Evolutionary conservation across 2,113 vertebrate species (phyloP), one percentile per base, ranked within the genome.

Genomic region (Chionomys nivalis): DNA sequence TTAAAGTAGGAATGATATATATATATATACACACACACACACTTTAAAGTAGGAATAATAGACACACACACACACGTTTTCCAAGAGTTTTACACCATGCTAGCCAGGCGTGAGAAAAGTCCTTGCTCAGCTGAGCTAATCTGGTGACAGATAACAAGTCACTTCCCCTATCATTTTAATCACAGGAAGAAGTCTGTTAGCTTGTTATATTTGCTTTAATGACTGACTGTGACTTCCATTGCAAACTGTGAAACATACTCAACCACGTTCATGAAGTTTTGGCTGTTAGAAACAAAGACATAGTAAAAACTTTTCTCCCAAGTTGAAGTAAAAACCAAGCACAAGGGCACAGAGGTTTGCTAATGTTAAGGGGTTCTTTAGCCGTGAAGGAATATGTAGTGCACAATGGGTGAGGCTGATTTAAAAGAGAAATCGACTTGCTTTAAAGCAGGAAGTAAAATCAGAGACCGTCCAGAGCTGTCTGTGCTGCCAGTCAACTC

Each of bases 161-260:
- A 94, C 26, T 93, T 93, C 88, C 79, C 93, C 68, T 90, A 75
- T 86, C 72, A 86, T 94, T 79, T 89, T 88, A 94, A 94, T 93
- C 89, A 79, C 66, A 93, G 90, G 91, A 96, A 93, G 76, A 73
- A 94, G 42, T 55, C 52, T 66, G 58, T 96, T 76, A 90, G 83
- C 36, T 70, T 31, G 13, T 93, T 87, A 66, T 33, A 44, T 33
- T 95, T 93, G 81, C 79, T 96, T 92, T 95, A 91, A 96, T 86
- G 42, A 92, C 65, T 86, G 82, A 75, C 78, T 79, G 39, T 94
- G 93, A 89, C 72, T 93, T 91, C 72, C 68, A 58, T 93, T 89
- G 70, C 68, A 87, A 96, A 52, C 66, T 85, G 33, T 52, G 85
- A 98, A 92, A 90, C 87, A 87, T 11, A 87, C 17, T 95, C 47